phyloP scores from a whole-genome alignment of 2,797 vertebrate genomes.

The Phoxinus dragarum region DNA sequence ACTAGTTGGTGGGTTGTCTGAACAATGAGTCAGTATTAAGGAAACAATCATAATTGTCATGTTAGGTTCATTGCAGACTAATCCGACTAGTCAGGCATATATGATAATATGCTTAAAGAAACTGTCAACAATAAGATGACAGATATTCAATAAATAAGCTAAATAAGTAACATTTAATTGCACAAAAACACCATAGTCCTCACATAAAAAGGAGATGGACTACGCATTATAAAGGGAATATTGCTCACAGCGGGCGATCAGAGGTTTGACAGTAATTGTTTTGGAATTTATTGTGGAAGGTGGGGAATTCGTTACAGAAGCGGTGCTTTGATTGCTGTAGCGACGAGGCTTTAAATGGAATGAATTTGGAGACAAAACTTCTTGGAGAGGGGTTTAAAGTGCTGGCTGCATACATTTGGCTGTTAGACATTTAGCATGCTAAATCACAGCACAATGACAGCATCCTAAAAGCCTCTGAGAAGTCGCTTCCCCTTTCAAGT shows the following conservation, averaged over 20 bases:
- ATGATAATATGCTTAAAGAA: not conserved
- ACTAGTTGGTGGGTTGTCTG: conserved; percentile 4
- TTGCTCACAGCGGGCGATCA: not conserved
- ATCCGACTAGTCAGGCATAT: not conserved
- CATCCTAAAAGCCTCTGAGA: conserved; percentile 1
- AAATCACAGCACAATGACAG: conserved; percentile 16
- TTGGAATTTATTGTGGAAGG: conserved; percentile 13
- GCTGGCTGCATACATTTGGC: not conserved
- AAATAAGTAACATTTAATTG: conserved; percentile 27
- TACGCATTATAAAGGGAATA: not conserved
- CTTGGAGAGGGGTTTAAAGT: not conserved
- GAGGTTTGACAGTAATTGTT: conserved; percentile 32
- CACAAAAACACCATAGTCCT: not conserved
- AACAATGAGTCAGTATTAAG: not conserved
- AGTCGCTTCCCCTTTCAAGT: not conserved
- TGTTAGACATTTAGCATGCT: not conserved
- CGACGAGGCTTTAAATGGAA: not conserved
- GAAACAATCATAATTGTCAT: not conserved
- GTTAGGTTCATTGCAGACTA: not conserved
- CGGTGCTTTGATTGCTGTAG: not conserved
- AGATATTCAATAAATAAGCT: conserved; percentile 6
- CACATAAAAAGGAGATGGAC: not conserved
- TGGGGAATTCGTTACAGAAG: conserved; percentile 6
- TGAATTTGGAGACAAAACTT: not conserved
- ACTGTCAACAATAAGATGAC: not conserved